Conservation (phyloP, 2,113 vertebrate species). For the Crocuta crocuta region DNA sequence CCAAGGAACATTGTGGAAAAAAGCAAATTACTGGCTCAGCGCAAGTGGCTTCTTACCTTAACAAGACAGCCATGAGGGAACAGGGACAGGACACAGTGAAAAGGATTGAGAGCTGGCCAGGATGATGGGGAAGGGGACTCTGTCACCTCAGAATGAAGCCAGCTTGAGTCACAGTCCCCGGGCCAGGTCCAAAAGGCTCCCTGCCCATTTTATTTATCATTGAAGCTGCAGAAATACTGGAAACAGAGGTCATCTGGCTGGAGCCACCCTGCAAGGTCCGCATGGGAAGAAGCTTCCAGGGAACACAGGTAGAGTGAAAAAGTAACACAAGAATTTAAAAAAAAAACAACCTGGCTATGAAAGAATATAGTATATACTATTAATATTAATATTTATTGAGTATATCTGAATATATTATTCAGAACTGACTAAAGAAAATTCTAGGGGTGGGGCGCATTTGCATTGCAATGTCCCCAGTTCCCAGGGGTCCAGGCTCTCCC, state of each 20-base stretch:
- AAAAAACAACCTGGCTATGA: neutral
- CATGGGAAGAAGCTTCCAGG: neutral
- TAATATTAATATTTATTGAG: too few species aligned
- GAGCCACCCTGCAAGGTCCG: neutral
- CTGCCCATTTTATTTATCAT: neutral
- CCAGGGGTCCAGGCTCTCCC: neutral
- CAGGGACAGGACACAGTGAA: neutral
- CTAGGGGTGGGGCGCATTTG: neutral
- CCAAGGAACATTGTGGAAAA: neutral
- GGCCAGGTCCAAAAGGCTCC: neutral
- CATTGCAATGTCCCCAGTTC: neutral
- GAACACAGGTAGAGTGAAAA: neutral
- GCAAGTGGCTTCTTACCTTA: neutral
- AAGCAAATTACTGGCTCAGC: slow-evolving; percentile 5
- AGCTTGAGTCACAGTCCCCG: neutral
- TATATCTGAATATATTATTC: neutral
- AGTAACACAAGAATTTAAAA: neutral
- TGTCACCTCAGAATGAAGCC: neutral
- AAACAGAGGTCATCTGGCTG: neutral
- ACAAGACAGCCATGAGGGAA: neutral
- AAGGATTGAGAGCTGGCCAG: neutral
- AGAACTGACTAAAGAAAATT: neutral
- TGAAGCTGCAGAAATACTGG: neutral
- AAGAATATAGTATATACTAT: neutral
- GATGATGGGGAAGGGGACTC: neutral